These are phyloP conservation scores for Embiotoca jacksoni DNA, from an alignment of 2,113 vertebrate genomes.

Conservation along the genomic window DNA sequence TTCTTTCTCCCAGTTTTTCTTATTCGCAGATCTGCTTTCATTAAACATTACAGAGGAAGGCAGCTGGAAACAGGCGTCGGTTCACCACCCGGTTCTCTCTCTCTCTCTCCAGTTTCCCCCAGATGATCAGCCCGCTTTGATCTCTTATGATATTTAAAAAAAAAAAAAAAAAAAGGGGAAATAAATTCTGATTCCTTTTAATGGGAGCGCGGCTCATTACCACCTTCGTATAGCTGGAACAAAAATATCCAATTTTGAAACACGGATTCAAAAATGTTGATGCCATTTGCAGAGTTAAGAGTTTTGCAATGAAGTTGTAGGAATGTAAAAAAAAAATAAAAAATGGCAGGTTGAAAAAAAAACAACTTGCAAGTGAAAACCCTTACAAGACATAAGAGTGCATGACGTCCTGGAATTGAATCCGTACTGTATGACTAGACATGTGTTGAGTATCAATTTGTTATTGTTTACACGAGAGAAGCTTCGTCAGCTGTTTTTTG, in stretches of 20 bases:
- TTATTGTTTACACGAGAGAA: too few relatives aligned
- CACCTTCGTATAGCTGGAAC: background rate
- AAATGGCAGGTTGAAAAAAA: too few relatives aligned
- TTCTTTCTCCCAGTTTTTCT: background rate
- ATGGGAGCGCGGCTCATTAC: slow-evolving; percentile 42
- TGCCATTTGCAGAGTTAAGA: background rate
- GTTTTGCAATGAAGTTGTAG: too few relatives aligned
- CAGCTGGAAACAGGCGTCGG: slow-evolving; percentile 40
- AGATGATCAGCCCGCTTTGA: slow-evolving; percentile 52
- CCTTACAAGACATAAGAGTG: too few relatives aligned
- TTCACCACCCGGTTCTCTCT: slow-evolving; percentile 5
- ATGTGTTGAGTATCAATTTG: too few relatives aligned
- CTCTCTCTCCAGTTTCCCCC: slow-evolving; percentile 26
- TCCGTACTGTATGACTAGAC: too few relatives aligned
- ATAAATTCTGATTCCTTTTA: slow-evolving; percentile 40
- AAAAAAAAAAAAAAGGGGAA: slow-evolving; percentile 27
- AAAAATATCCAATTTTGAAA: slow-evolving; percentile 14
- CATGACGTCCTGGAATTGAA: too few relatives aligned
- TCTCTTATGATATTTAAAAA: slow-evolving; percentile 29
- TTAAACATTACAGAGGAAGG: slow-evolving; percentile 54
- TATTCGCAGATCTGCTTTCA: slow-evolving; percentile 30
- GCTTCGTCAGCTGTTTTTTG: too few relatives aligned
- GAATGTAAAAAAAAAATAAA: background rate
- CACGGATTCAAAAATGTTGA: background rate
- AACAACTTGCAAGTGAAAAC: too few relatives aligned